phyloP scores from a whole-genome alignment of 2,888 invertebrate species.

The Lasioglossum calceatum region DNA sequence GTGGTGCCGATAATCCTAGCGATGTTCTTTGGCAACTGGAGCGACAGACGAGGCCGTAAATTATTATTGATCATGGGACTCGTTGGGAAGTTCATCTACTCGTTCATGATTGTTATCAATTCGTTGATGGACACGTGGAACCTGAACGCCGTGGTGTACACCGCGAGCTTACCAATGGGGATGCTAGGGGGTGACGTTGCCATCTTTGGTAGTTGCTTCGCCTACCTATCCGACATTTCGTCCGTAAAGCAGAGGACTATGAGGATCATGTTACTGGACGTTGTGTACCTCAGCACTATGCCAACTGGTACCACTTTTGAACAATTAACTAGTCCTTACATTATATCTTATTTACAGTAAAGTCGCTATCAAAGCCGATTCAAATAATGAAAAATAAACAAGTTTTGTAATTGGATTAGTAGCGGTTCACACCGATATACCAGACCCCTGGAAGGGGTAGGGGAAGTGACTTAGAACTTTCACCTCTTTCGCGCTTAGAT shows the following conservation, averaged over 20 bases:
- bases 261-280: constrained; percentile 92
- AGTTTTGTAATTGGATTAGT: too few relatives aligned
- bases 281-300: constrained; percentile 93
- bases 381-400: too few relatives aligned
- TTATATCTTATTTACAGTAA: too few relatives aligned
- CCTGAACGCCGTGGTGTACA: constrained; percentile 90
- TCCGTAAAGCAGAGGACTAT: constrained; percentile 89
- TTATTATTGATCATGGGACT: constrained; percentile 90
- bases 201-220: constrained; percentile 91
- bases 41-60: constrained; percentile 92
- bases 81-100: constrained; percentile 90
- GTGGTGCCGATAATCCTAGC: constrained; percentile 91
- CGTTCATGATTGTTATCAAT: constrained; percentile 90
- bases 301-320: constrained; percentile 88
- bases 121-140: constrained; percentile 89
- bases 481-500: too few relatives aligned
- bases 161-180: constrained; percentile 91
- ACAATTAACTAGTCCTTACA: not conserved
- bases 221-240: constrained; percentile 93
- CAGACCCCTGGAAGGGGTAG: too few relatives aligned
- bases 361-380: too few relatives aligned
- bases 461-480: too few relatives aligned
- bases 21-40: constrained; percentile 93
- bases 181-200: constrained; percentile 92
- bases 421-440: too few relatives aligned